A percentile compares a stretch with the other conserved stretches of the same genome.
phyloP scores from a whole-genome alignment of 2,113 vertebrate species.

The Arizona elegans region DNA sequence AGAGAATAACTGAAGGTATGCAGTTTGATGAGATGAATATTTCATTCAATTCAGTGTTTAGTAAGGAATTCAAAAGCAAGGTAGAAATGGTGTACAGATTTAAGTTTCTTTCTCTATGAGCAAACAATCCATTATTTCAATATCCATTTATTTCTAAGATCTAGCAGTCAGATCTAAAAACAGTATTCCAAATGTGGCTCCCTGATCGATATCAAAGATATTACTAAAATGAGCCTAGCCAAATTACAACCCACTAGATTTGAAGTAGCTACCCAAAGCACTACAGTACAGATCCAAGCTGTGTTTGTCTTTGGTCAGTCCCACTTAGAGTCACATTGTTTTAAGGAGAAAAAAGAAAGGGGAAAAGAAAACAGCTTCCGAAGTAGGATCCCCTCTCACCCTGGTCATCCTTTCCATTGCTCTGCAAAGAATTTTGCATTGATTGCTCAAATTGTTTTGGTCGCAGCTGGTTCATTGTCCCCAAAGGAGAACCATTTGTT shows the following conservation, averaged over 20 bases:
- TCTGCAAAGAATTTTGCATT: background rate
- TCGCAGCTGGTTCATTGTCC: background rate
- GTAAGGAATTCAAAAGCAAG: background rate
- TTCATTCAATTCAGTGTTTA: background rate
- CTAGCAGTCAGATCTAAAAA: background rate
- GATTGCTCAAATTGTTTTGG: background rate
- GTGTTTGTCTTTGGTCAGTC: background rate
- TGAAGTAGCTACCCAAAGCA: background rate
- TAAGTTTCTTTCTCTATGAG: background rate
- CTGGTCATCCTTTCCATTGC: background rate
- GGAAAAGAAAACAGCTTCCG: background rate
- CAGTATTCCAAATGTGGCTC: background rate
- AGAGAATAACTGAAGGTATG: background rate
- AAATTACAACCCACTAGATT: background rate
- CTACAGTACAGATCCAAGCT: background rate
- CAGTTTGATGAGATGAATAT: background rate
- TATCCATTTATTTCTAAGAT: background rate
- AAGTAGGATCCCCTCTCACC: background rate
- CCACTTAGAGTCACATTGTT: background rate
- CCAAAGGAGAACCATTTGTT: background rate
- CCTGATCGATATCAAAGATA: background rate
- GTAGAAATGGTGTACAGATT: background rate
- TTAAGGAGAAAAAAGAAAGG: background rate
- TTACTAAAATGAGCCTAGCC: background rate
- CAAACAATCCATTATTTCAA: background rate